A percentile compares a stretch with the other conserved stretches of the same genome.
Evolutionary conservation across 2,888 invertebrate species (phyloP).

Genomic region (Microchrysa polita): DNA sequence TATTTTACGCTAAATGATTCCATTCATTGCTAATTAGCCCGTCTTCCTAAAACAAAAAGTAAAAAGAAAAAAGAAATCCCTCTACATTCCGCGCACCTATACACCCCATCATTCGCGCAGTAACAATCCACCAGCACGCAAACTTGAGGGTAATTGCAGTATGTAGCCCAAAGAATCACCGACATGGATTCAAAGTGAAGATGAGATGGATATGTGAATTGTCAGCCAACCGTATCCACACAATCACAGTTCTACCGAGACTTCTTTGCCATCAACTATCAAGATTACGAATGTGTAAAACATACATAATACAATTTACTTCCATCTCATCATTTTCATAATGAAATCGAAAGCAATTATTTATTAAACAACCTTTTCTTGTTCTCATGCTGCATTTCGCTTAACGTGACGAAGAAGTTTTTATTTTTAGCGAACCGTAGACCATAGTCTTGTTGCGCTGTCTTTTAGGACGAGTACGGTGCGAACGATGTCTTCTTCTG

Average conservation of each 20-base stretch:
- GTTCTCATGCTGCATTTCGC: not conserved
- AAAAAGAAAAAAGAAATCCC: too few relatives aligned
- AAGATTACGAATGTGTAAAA: not conserved
- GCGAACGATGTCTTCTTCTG: not conserved
- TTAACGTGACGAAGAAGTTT: too few relatives aligned
- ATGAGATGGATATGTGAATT: too few relatives aligned
- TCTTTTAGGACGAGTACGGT: not conserved
- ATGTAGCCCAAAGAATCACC: too few relatives aligned
- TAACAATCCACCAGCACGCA: not conserved
- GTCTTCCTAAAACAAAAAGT: slow-evolving; percentile 3
- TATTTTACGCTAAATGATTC: slow-evolving; percentile 22
- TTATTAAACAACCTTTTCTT: slow-evolving; percentile 26
- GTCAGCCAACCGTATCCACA: too few relatives aligned
- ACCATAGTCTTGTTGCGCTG: not conserved
- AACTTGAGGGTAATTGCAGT: not conserved
- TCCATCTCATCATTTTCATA: slow-evolving; percentile 22
- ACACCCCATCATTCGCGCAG: not conserved
- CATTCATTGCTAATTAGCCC: slow-evolving; percentile 37
- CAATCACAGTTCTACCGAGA: too few relatives aligned
- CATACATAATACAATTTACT: too few relatives aligned
- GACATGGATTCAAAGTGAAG: too few relatives aligned
- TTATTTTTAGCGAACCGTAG: too few relatives aligned
- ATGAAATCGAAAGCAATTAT: slow-evolving; percentile 44
- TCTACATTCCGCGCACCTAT: not conserved
- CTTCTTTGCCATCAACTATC: not conserved